A percentile compares a stretch with the other conserved stretches of the same genome.
phyloP scores from a whole-genome alignment of 92 coral and sea anemone species.

The Nematostella vectensis region DNA sequence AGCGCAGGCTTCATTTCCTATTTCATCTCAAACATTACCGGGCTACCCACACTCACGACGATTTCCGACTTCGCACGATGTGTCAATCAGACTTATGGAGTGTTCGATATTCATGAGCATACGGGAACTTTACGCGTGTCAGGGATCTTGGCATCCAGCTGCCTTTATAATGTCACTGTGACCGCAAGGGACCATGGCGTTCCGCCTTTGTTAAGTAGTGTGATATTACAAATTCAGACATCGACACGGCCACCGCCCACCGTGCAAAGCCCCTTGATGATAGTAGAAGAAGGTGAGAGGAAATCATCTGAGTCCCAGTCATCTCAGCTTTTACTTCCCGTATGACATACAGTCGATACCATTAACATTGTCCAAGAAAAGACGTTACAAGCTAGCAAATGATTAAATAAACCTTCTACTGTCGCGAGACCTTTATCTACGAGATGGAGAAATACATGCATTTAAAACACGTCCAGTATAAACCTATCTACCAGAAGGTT shows the following conservation, averaged over 20 bases:
- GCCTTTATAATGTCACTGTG: conserved; percentile 38
- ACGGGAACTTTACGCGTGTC: conserved; percentile 33
- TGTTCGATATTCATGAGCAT: conserved; percentile 31
- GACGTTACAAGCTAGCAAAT: too few species aligned
- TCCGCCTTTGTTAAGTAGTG: conserved; percentile 33
- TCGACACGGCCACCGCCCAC: conserved; percentile 7
- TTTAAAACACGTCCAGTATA: too few species aligned
- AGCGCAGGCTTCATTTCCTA: conserved; percentile 19
- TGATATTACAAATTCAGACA: conserved; percentile 23
- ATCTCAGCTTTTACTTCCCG: too few species aligned
- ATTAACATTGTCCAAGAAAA: too few species aligned
- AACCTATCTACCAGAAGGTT: too few species aligned
- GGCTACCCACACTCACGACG: not conserved
- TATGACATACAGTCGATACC: too few species aligned
- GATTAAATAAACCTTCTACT: too few species aligned
- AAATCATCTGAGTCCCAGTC: too few species aligned
- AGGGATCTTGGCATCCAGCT: conserved; percentile 29
- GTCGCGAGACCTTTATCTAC: too few species aligned
- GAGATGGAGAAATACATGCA: too few species aligned
- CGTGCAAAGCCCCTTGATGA: conserved; percentile 12
- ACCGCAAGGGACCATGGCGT: conserved; percentile 46
- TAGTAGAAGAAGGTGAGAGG: conserved; percentile 32
- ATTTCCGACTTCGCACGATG: not conserved
- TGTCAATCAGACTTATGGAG: conserved; percentile 21
- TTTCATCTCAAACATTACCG: conserved; percentile 8